Evolutionary conservation across 2,797 vertebrate genomes (phyloP).

Genomic region (Sebastes minor): DNA sequence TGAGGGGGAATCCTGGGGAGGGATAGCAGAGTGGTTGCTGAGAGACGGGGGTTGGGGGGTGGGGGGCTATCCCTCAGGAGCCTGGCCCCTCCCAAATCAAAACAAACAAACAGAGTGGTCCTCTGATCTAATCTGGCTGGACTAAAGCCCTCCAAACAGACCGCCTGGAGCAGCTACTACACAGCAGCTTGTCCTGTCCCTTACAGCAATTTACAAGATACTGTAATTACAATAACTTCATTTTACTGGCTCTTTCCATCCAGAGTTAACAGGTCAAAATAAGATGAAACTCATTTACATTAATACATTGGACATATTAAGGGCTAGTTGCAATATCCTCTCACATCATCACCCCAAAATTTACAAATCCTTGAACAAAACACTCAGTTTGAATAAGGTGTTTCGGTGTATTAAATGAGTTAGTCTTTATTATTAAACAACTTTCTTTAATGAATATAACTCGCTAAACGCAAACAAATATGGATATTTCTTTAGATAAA

Average conservation of each 20-base stretch:
- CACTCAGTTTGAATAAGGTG: too few species aligned
- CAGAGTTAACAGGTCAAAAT: not conserved
- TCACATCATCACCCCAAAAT: too few species aligned
- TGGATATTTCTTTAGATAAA: too few species aligned
- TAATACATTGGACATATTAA: not conserved
- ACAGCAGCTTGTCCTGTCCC: slow-evolving; percentile 9
- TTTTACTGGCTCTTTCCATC: not conserved
- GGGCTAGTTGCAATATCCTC: not conserved
- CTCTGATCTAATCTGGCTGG: slow-evolving; percentile 77
- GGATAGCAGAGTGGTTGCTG: slow-evolving; percentile 58
- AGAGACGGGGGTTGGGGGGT: not conserved
- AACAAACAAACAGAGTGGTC: slow-evolving; percentile 82
- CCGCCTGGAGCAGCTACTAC: slow-evolving; percentile 53
- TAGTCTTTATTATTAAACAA: too few species aligned
- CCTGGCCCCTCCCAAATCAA: slow-evolving; percentile 74
- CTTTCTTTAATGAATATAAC: too few species aligned
- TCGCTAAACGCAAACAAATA: too few species aligned
- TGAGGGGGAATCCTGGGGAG: slow-evolving; percentile 70
- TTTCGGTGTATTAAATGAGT: too few species aligned
- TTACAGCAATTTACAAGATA: not conserved
- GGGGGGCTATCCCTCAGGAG: slow-evolving; percentile 60
- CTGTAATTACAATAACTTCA: not conserved
- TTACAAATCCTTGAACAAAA: too few species aligned
- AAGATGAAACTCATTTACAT: not conserved
- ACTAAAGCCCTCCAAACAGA: slow-evolving; percentile 64